Evolutionary conservation across 2,888 invertebrate genomes (phyloP).

Genomic region (Sphecodes monilicornis): DNA sequence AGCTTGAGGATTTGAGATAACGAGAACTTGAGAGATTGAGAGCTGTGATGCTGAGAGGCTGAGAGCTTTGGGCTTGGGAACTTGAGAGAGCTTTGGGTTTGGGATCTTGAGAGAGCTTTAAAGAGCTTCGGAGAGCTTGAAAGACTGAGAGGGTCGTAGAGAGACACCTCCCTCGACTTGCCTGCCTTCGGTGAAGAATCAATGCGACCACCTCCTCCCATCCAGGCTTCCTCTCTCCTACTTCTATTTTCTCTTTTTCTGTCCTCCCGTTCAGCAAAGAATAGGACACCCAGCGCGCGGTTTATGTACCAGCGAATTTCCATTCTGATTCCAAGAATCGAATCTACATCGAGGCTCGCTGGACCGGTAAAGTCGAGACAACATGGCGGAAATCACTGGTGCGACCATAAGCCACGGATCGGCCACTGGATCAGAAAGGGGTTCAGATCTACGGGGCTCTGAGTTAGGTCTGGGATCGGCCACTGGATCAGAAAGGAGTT

Average conservation of each 20-base stretch:
- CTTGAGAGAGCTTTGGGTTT: too few species aligned
- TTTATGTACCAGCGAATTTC: slow-evolving; percentile 60
- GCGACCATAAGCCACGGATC: slow-evolving; percentile 10
- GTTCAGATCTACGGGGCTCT: background rate
- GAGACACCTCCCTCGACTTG: slow-evolving; percentile 52
- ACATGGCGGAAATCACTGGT: slow-evolving; percentile 23
- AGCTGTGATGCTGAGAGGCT: too few species aligned
- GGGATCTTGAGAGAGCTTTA: too few species aligned
- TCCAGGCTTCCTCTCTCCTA: slow-evolving; percentile 26
- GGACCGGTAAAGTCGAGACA: slow-evolving; percentile 53
- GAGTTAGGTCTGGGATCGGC: too few species aligned
- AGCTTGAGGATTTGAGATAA: too few species aligned
- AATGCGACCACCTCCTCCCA: slow-evolving; percentile 62
- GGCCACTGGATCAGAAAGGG: slow-evolving; percentile 18
- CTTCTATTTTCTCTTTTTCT: slow-evolving; percentile 11
- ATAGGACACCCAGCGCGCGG: slow-evolving; percentile 31
- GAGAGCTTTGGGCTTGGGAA: too few species aligned
- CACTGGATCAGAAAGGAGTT: slow-evolving; percentile 21
- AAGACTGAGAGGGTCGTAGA: slow-evolving; percentile 18
- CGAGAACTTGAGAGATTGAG: too few species aligned
- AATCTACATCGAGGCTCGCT: slow-evolving; percentile 60
- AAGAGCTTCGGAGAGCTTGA: too few species aligned
- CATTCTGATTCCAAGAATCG: slow-evolving; percentile 63
- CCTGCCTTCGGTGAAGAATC: slow-evolving; percentile 67
- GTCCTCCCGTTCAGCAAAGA: slow-evolving; percentile 14